Base-by-base conservation (phyloP, 1,140 invertebrate species). In the Pseudachorutes palmiensis region DNA sequence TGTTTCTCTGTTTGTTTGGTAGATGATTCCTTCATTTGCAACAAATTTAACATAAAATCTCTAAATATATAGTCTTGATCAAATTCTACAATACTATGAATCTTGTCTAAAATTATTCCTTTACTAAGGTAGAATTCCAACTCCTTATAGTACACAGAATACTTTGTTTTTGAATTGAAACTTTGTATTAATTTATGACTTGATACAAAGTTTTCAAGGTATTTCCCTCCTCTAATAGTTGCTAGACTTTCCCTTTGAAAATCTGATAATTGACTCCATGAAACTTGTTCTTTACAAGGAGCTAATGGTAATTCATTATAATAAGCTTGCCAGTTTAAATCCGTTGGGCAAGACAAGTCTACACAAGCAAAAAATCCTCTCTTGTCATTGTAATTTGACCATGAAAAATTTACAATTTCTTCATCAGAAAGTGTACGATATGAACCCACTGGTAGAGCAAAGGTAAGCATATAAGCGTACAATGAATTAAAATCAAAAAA, bases 1-100 rank as follows among this genome's bases (percentile, higher is more conserved):
- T 5, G 3, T 55, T 55, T 55, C 51, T 55, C 51, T 16, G 51
- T 55, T 55, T n/a, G n/a, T n/a, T n/a, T n/a, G n/a, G n/a, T 55
- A 9, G 5, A 5, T 19, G 12, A 5, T 55, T 55, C 9, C 5
- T 12, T 55, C 51, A 16, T 55, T 55, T 24, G 9, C 24, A 24
- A 55, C 24, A 55, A 24, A 5, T 24, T 16, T 16, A 5, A 5
- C 9, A 55, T 55, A 5, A 19, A 55, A 55, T 24, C 51, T 16
- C 24, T 55, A 22, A 55, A 55, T 14, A 55, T 16, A 14, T 9
- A 22, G 5, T 9, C 51, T 24, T 55, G 51, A 24, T 55, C 51
- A 55, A 55, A 55, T 55, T 55, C 51, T 16, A 55, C 51, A 14
- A 55, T 22, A 14, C 24, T 12, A 22, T 55, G 9, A 24, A 55